A percentile compares a stretch with the other conserved stretches of the same genome.
Evolutionary conservation across 23 tunicate genomes (phyloP).

Genomic region (Botrylloides violaceus): DNA sequence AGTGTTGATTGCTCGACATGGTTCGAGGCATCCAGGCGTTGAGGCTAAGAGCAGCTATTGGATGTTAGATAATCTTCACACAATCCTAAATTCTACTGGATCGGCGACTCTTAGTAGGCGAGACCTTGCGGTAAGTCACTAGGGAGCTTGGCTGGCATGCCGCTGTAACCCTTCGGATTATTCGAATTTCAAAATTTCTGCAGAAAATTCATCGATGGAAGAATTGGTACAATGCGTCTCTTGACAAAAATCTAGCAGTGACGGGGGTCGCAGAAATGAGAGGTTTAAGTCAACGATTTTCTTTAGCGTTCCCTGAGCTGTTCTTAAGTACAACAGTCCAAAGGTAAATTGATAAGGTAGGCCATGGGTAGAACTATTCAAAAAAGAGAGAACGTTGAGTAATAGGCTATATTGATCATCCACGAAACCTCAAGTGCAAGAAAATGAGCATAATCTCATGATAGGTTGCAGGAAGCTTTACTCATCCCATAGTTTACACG

Average conservation of each 20-base stretch:
- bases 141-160: no score
- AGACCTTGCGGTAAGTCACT: conserved; percentile 13
- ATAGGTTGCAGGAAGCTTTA: no score
- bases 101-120: not conserved
- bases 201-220: not conserved
- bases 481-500: no score
- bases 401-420: no score
- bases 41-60: not conserved
- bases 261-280: not conserved
- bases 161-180: not conserved
- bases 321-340: not conserved
- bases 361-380: no score
- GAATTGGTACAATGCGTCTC: not conserved
- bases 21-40: conserved; percentile 17
- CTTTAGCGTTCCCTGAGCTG: not conserved
- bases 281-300: not conserved
- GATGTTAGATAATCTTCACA: not conserved
- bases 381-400: no score
- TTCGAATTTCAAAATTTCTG: not conserved
- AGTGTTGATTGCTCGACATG: conserved; percentile 11
- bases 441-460: no score
- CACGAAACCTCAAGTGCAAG: no score
- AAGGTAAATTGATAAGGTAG: not conserved
- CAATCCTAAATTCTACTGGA: conserved; percentile 12
- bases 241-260: not conserved